A percentile compares a stretch with the other conserved stretches of the same genome.
Evolutionary conservation across 2,888 invertebrate species (phyloP).

Genomic region (Agonopterix arenella): DNA sequence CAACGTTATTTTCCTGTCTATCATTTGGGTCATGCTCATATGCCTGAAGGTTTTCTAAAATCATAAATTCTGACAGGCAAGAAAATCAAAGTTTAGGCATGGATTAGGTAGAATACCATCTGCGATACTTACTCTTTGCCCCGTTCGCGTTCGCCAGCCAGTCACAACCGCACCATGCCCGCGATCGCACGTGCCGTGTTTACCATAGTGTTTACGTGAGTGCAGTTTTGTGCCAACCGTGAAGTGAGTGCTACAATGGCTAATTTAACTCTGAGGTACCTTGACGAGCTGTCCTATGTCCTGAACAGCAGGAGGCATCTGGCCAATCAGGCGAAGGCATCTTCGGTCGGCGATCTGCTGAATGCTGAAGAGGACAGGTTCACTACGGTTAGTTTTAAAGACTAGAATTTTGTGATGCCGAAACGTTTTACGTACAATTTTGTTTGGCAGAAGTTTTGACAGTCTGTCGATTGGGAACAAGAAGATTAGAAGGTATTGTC

Average conservation of each 20-base stretch:
- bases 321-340: slow-evolving; percentile 61
- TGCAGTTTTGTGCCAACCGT: slow-evolving; percentile 6
- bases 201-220: slow-evolving; percentile 41
- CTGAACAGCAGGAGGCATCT: slow-evolving; percentile 61
- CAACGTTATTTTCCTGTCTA: too few relatives aligned
- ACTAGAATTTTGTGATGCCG: slow-evolving; percentile 4
- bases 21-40: too few relatives aligned
- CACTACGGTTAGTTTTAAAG: slow-evolving; percentile 45
- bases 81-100: background rate
- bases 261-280: slow-evolving; percentile 65
- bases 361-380: slow-evolving; percentile 63
- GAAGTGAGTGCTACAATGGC: slow-evolving; percentile 39
- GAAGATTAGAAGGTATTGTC: too few relatives aligned
- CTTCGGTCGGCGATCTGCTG: slow-evolving; percentile 68
- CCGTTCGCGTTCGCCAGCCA: slow-evolving; percentile 17
- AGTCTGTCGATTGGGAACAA: background rate
- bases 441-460: background rate
- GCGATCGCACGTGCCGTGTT: slow-evolving; percentile 18
- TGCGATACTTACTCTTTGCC: background rate
- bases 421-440: background rate
- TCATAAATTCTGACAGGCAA: too few relatives aligned
- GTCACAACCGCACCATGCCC: slow-evolving; percentile 43
- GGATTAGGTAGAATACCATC: background rate
- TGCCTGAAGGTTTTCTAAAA: too few relatives aligned
- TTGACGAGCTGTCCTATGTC: slow-evolving; percentile 71